These are phyloP conservation scores for Caenorhabditis sp. DNA, from an alignment of 2,888 invertebrate species.

Conservation along the genomic window DNA sequence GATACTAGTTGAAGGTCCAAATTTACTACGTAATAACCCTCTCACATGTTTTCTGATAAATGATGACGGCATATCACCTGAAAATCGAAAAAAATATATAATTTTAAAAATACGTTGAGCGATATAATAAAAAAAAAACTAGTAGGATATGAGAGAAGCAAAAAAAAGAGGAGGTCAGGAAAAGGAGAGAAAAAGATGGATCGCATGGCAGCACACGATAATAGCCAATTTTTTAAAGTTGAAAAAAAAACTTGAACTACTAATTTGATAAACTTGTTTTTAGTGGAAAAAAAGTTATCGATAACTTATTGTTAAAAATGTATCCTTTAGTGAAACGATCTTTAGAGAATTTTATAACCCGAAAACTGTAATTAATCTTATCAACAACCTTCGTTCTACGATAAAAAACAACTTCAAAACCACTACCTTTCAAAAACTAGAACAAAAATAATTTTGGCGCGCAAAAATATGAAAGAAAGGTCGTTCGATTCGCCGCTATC, in stretches of 20 bases:
- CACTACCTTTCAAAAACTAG: background rate
- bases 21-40: slow-evolving; percentile 58
- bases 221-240: background rate
- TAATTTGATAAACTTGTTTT: background rate
- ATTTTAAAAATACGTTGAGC: background rate
- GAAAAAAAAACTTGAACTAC: background rate
- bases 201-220: background rate
- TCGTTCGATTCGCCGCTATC: background rate
- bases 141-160: slow-evolving; percentile 2
- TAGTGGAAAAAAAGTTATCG: no score
- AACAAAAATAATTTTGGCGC: background rate
- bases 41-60: slow-evolving; percentile 63
- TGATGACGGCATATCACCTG: slow-evolving; percentile 51
- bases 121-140: background rate
- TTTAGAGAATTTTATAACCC: no score
- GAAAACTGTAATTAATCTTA: no score
- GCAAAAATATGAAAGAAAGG: background rate
- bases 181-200: background rate
- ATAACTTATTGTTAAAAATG: no score
- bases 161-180: background rate
- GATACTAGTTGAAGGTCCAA: slow-evolving; percentile 53
- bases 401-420: no score
- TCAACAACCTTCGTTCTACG: no score
- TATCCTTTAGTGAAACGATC: no score
- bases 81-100: no score